phyloP scores from a whole-genome alignment of 2,113 vertebrate species.

The Microtus montanus region DNA sequence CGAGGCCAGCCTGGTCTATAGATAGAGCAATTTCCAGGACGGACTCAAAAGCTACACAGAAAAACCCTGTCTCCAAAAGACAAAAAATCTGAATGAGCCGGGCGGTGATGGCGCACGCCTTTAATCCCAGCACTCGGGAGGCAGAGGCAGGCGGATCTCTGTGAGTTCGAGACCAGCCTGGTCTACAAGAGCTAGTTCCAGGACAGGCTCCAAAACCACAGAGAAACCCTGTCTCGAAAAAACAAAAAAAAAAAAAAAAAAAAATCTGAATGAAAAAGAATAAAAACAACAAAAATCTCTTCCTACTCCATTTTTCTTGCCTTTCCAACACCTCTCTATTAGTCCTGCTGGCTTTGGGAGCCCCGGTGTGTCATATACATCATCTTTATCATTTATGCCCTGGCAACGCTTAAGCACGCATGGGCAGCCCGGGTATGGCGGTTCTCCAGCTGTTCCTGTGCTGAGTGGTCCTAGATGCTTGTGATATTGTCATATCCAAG shows the following conservation, averaged over 20 bases:
- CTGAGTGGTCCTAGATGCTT: no score
- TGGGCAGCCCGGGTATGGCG: no score
- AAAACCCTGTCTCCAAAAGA: background rate
- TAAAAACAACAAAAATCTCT: background rate
- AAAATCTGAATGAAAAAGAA: background rate
- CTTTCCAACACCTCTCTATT: background rate
- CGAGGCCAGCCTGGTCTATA: background rate
- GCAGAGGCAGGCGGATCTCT: background rate
- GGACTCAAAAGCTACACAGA: background rate
- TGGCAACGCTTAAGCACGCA: no score
- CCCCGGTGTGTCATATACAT: fast-evolving
- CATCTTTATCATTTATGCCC: no score
- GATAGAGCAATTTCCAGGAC: background rate
- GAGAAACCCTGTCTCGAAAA: background rate
- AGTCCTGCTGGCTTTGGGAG: background rate
- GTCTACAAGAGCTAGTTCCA: background rate
- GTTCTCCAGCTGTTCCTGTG: no score
- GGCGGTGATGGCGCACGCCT: no score
- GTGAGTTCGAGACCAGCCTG: background rate
- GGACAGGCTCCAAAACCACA: background rate
- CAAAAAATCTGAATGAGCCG: background rate
- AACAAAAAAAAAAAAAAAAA: no score
- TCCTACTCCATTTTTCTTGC: background rate
- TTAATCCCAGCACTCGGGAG: no score
- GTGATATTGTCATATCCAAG: no score